phyloP scores from a whole-genome alignment of 92 coral and sea anemone species.

The Heteractis magnifica region DNA sequence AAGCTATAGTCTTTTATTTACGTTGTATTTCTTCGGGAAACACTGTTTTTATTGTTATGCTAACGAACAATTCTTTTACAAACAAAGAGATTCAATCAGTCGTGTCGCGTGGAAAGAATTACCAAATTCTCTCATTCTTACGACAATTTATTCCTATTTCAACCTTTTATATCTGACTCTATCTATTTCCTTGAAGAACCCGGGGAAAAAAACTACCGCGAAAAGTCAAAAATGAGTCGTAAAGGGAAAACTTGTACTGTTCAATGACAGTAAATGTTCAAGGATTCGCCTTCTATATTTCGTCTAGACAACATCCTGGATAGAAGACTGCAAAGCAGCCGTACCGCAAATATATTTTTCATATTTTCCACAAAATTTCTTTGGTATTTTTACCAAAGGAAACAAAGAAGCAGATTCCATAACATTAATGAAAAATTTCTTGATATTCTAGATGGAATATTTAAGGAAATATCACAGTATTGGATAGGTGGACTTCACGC shows the following conservation, averaged over 20 bases:
- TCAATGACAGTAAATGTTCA: not conserved
- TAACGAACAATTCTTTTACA: not conserved
- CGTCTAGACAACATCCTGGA: conserved; percentile 6
- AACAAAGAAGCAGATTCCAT: not conserved
- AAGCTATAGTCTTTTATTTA: not conserved
- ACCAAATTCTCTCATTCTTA: not conserved
- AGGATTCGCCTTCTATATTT: not conserved
- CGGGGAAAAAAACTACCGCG: not conserved
- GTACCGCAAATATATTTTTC: not conserved
- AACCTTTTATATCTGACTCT: not conserved
- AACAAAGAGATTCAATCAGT: not conserved
- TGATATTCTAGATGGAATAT: not conserved
- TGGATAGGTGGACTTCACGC: not conserved
- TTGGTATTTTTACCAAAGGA: not conserved
- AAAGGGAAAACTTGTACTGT: not conserved
- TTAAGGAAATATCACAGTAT: not conserved
- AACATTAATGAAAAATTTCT: not conserved
- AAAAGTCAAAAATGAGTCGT: not conserved
- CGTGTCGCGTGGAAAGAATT: not conserved
- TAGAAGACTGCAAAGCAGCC: not conserved
- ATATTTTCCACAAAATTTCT: not conserved
- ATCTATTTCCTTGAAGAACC: not conserved
- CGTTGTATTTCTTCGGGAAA: not conserved
- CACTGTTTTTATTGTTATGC: not conserved
- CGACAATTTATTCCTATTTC: not conserved